These are phyloP conservation scores for Cantharis lateralis DNA, from an alignment of 2,888 invertebrate genomes.

Conservation along the genomic window DNA sequence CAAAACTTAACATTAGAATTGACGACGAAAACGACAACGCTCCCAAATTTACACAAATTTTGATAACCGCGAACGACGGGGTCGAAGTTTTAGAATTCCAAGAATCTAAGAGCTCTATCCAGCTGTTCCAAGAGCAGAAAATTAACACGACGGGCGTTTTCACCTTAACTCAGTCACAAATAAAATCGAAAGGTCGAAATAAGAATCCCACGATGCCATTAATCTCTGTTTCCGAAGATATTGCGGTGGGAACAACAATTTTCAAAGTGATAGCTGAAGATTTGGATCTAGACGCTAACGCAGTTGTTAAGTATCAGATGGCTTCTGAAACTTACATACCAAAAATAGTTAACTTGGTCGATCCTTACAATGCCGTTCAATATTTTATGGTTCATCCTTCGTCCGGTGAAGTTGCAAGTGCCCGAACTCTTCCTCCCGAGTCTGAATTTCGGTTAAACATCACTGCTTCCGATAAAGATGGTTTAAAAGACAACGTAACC, in stretches of 20 bases:
- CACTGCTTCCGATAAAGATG: conserved; percentile 77
- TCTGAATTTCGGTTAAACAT: conserved; percentile 76
- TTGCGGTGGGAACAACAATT: conserved; percentile 70
- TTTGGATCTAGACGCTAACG: conserved; percentile 72
- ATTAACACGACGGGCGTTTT: conserved; percentile 41
- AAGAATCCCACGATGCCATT: conserved; percentile 59
- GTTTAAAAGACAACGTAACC: conserved; percentile 70
- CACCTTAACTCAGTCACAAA: conserved; percentile 42
- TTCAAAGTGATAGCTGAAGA: conserved; percentile 74
- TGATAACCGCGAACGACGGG: conserved; percentile 70
- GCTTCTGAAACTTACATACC: conserved; percentile 70
- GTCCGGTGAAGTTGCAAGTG: conserved; percentile 76
- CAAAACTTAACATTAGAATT: conserved; percentile 70
- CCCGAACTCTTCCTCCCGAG: conserved; percentile 73
- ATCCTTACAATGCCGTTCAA: conserved; percentile 61
- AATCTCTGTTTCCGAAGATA: conserved; percentile 73
- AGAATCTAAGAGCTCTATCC: conserved; percentile 58
- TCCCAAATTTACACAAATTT: conserved; percentile 72
- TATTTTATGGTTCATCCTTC: conserved; percentile 77
- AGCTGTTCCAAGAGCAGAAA: conserved; percentile 55
- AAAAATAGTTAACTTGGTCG: conserved; percentile 54
- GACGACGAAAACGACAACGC: conserved; percentile 83
- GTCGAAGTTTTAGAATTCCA: conserved; percentile 69
- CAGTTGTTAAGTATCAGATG: conserved; percentile 73
- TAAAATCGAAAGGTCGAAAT: conserved; percentile 42